Conservation (phyloP, 2,888 invertebrate genomes). For the Caenorhabditis zanzibari region DNA sequence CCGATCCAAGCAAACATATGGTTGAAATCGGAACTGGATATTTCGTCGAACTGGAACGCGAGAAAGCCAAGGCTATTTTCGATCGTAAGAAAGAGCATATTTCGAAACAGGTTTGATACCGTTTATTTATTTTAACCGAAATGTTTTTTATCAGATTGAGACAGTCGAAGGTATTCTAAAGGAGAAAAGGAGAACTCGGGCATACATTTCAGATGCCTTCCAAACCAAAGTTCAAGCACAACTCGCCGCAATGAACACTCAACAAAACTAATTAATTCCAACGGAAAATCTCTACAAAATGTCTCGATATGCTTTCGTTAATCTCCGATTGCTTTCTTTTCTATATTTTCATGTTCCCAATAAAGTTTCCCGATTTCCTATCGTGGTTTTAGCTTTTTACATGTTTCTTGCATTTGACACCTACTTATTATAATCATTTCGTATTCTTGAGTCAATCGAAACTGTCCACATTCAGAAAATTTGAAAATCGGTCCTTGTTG, state of each 20-base stretch:
- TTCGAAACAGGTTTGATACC: slow-evolving; percentile 89
- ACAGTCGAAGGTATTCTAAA: slow-evolving; percentile 68
- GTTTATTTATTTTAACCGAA: neutral
- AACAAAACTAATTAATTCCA: slow-evolving; percentile 10
- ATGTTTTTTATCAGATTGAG: slow-evolving; percentile 75
- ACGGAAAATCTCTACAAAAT: slow-evolving; percentile 18
- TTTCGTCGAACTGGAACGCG: slow-evolving; percentile 92
- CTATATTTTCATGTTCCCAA: neutral
- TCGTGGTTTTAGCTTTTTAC: neutral
- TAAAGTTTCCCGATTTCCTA: neutral
- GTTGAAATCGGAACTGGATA: slow-evolving; percentile 98
- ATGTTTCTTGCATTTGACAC: neutral
- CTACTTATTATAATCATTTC: no score
- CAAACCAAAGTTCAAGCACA: slow-evolving; percentile 72
- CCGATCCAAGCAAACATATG: slow-evolving; percentile 91
- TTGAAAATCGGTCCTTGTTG: no score
- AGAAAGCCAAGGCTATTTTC: slow-evolving; percentile 93
- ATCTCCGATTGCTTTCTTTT: slow-evolving; percentile 6
- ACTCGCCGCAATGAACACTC: slow-evolving; percentile 58
- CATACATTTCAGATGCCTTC: slow-evolving; percentile 68
- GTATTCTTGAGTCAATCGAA: no score
- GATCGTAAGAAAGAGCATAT: slow-evolving; percentile 93
- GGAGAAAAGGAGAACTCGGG: slow-evolving; percentile 70
- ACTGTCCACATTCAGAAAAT: no score
- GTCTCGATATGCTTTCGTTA: slow-evolving; percentile 1